Percentiles rank a stretch among this genome's conserved stretches.
Conservation (phyloP, 2,113 vertebrate genomes). For the Xenopus laevis region DNA sequence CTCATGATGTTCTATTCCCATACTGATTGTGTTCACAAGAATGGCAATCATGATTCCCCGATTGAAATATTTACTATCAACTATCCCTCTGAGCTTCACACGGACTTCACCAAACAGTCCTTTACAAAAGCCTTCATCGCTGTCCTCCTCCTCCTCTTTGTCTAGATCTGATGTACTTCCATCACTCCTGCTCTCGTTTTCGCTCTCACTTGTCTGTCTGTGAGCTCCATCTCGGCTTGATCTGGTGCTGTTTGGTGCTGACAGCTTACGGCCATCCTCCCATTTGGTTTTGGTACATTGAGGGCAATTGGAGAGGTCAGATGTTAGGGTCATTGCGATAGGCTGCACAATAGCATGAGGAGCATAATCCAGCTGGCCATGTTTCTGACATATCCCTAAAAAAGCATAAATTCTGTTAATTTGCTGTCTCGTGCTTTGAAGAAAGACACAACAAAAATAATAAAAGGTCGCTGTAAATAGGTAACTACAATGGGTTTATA, state of each 20-base stretch:
- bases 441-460: too few relatives aligned
- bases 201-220: slow-evolving; percentile 1
- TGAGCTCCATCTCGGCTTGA: slow-evolving; percentile 54
- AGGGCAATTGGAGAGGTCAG: slow-evolving; percentile 70
- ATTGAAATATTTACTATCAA: slow-evolving; percentile 97
- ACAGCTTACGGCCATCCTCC: slow-evolving; percentile 48
- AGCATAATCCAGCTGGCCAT: slow-evolving; percentile 62
- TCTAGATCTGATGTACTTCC: slow-evolving; percentile 42
- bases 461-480: too few relatives aligned
- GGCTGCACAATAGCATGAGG: slow-evolving; percentile 70
- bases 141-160: slow-evolving; percentile 46
- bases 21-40: slow-evolving; percentile 94
- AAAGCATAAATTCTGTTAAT: neutral
- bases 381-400: slow-evolving; percentile 71
- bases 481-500: too few relatives aligned
- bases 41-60: slow-evolving; percentile 96
- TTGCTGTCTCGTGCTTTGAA: too few relatives aligned
- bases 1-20: slow-evolving; percentile 94
- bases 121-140: slow-evolving; percentile 54
- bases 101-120: slow-evolving; percentile 68
- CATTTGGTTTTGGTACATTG: slow-evolving; percentile 59
- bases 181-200: slow-evolving; percentile 48
- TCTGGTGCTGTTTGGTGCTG: slow-evolving; percentile 50
- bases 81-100: slow-evolving; percentile 83
- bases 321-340: slow-evolving; percentile 71